Percentiles rank a stretch among this genome's conserved stretches.
Evolutionary conservation across 2,888 invertebrate species (phyloP).

Genomic region (Dendrolimus houi): DNA sequence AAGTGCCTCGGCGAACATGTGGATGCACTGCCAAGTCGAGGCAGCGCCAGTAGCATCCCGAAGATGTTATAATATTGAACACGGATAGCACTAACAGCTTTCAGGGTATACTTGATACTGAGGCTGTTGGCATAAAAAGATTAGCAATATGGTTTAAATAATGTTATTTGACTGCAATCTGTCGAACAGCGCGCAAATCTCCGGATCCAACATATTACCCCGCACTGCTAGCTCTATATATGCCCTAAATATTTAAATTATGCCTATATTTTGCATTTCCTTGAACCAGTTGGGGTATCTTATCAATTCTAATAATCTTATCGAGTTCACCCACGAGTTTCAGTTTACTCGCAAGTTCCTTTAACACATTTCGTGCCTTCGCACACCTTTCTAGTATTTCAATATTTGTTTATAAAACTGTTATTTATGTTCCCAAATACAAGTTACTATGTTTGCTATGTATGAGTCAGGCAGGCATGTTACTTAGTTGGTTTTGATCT

Average conservation of each 20-base stretch:
- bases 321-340: slow-evolving; percentile 11
- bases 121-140: no score
- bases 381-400: slow-evolving; percentile 7
- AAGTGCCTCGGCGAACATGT: no score
- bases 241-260: neutral
- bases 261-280: slow-evolving; percentile 30
- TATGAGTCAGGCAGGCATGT: neutral
- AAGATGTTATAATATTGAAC: no score
- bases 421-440: slow-evolving; percentile 1
- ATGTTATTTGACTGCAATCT: no score
- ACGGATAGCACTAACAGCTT: no score
- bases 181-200: no score
- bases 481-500: neutral
- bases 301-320: slow-evolving; percentile 29
- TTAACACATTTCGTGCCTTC: slow-evolving; percentile 13
- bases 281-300: slow-evolving; percentile 55
- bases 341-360: slow-evolving; percentile 1
- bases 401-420: slow-evolving; percentile 6
- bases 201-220: no score
- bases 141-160: no score
- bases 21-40: no score
- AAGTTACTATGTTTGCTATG: slow-evolving; percentile 1
- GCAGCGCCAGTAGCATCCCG: no score
- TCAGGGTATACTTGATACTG: no score
- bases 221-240: no score